Percentiles rank a stretch among this genome's conserved stretches.
phyloP scores from a whole-genome alignment of 2,888 invertebrate genomes.

The Dolichomitus sp. region DNA sequence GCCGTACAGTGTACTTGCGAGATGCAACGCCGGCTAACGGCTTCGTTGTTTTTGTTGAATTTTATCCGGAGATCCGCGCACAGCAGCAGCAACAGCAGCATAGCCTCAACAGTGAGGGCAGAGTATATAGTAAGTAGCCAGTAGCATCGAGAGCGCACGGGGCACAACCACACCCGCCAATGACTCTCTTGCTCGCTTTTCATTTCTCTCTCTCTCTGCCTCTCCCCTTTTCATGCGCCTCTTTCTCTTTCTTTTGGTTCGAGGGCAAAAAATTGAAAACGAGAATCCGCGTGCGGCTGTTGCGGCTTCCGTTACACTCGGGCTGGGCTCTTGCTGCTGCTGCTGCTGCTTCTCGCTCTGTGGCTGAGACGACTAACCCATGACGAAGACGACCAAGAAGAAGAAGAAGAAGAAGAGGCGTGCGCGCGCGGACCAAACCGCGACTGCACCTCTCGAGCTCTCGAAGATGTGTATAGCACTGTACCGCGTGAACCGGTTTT shows the following conservation, averaged over 20 bases:
- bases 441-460: constrained; percentile 55
- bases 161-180: constrained; percentile 63
- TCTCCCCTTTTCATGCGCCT: constrained; percentile 26
- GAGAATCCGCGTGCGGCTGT: constrained; percentile 79
- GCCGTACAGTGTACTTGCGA: constrained; percentile 7
- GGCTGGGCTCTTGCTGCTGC: constrained; percentile 24
- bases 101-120: constrained; percentile 11
- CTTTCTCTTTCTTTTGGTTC: constrained; percentile 48
- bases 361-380: constrained; percentile 55
- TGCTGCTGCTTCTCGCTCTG: constrained; percentile 11
- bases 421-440: constrained; percentile 70
- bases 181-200: constrained; percentile 65
- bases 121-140: neutral
- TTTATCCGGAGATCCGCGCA: constrained; percentile 72
- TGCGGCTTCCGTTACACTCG: constrained; percentile 80
- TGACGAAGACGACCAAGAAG: constrained; percentile 49
- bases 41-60: constrained; percentile 80
- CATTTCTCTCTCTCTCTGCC: constrained; percentile 43
- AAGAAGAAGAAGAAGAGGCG: constrained; percentile 40
- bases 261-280: constrained; percentile 75
- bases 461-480: constrained; percentile 31
- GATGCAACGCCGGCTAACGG: constrained; percentile 75
- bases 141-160: constrained; percentile 20
- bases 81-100: constrained; percentile 55
- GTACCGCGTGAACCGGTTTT: constrained; percentile 66